A percentile compares a stretch with the other conserved stretches of the same genome.
Evolutionary conservation across 2,113 vertebrate species (phyloP).

Genomic region (Scartelaos histophorus): DNA sequence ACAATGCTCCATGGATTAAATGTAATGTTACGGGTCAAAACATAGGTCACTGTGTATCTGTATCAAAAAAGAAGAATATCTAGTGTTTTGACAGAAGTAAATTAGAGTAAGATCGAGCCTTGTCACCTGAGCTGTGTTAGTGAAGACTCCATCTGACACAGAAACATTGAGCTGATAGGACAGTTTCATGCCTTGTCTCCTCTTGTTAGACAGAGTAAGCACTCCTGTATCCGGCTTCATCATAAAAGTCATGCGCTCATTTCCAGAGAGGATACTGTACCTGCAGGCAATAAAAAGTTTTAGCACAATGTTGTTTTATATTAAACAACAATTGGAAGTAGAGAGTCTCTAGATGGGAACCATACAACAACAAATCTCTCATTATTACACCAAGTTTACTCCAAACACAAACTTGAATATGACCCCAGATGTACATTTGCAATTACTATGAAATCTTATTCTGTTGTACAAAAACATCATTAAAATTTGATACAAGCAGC

Average conservation of each 20-base stretch:
- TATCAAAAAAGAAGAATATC: conserved; percentile 19
- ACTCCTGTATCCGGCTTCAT: conserved; percentile 88
- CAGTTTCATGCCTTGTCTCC: conserved; percentile 88
- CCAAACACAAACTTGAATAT: background rate
- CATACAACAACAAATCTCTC: background rate
- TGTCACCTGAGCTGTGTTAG: conserved; percentile 86
- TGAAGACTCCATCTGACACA: conserved; percentile 95
- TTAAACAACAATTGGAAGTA: background rate
- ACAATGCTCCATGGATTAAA: conserved; percentile 26
- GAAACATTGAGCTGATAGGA: conserved; percentile 92
- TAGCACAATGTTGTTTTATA: background rate
- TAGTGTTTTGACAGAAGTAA: conserved; percentile 35
- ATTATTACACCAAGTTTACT: background rate
- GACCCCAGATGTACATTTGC: background rate
- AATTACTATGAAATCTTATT: background rate
- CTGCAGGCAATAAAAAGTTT: conserved; percentile 31
- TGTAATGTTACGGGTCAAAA: conserved; percentile 15
- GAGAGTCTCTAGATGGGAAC: background rate
- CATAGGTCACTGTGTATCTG: conserved; percentile 9
- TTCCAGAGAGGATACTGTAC: conserved; percentile 92
- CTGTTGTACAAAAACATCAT: background rate
- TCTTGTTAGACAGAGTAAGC: conserved; percentile 89
- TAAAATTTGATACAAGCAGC: background rate
- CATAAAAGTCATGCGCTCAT: conserved; percentile 89
- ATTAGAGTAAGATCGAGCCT: conserved; percentile 1